Percentiles rank a stretch among this genome's conserved stretches.
Evolutionary conservation across 2,113 vertebrate species (phyloP).

Genomic region (Syngnathus typhle): DNA sequence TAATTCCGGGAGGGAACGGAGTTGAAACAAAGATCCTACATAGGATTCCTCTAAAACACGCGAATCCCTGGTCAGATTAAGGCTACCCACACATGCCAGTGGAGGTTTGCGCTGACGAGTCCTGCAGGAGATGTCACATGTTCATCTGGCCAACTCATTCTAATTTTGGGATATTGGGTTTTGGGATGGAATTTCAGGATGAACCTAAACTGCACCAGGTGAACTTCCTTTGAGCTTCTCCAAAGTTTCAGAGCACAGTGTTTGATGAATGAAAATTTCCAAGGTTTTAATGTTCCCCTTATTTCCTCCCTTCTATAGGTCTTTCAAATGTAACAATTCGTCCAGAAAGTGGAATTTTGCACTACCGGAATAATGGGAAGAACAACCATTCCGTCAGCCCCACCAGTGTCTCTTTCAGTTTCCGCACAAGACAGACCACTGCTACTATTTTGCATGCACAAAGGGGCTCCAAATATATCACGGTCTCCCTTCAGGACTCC

Average conservation of each 20-base stretch:
- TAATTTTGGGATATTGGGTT: no score
- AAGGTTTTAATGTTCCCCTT: neutral
- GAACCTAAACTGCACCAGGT: no score
- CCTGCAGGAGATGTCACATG: conserved; percentile 33
- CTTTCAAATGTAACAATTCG: conserved; percentile 76
- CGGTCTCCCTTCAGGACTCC: conserved; percentile 71
- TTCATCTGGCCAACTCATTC: conserved; percentile 1
- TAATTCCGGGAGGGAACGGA: conserved; percentile 45
- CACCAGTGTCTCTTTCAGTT: conserved; percentile 71
- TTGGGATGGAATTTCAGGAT: no score
- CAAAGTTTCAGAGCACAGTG: no score
- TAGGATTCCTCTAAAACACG: conserved; percentile 46
- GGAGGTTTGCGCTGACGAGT: conserved; percentile 26
- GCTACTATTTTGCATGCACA: conserved; percentile 72
- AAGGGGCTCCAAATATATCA: conserved; percentile 67
- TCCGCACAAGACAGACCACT: conserved; percentile 73
- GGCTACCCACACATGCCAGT: conserved; percentile 34
- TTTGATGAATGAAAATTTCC: no score
- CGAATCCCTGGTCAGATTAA: conserved; percentile 56
- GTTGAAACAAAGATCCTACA: conserved; percentile 32
- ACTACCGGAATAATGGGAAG: conserved; percentile 76
- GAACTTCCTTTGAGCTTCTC: no score
- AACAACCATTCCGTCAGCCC: conserved; percentile 67
- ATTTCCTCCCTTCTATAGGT: conserved; percentile 63
- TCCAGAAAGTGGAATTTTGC: conserved; percentile 59